Evolutionary conservation across 2,113 vertebrate genomes (phyloP).

Genomic region (Pungitius pungitius): DNA sequence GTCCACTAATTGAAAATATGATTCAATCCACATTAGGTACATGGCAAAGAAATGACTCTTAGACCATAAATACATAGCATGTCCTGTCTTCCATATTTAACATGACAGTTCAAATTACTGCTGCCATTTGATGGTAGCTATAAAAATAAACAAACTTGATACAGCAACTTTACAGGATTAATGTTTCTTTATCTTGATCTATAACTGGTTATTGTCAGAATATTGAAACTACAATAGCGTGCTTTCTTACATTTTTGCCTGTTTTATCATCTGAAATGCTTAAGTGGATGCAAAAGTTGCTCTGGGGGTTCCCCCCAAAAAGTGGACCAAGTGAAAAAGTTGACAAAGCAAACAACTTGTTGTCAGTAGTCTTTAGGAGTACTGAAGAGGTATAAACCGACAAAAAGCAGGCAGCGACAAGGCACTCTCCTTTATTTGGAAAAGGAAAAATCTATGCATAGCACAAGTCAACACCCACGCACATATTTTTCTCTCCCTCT

Average conservation of each 20-base stretch:
- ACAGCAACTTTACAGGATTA: not conserved
- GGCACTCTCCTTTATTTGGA: constrained; percentile 61
- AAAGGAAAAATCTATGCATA: constrained; percentile 78
- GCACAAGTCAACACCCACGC: constrained; percentile 74
- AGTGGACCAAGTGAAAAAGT: constrained; percentile 9
- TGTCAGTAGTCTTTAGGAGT: constrained; percentile 19
- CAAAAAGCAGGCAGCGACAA: constrained; percentile 57
- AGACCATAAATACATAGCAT: not conserved
- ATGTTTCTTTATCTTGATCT: not conserved
- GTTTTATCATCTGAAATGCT: not conserved
- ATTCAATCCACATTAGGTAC: not conserved
- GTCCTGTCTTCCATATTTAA: constrained; percentile 20
- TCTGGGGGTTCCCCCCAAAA: not conserved
- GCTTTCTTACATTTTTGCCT: not conserved
- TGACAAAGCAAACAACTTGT: constrained; percentile 29
- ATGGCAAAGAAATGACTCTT: constrained; percentile 4
- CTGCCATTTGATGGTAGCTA: constrained; percentile 36
- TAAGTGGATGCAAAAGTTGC: not conserved
- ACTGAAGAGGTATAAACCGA: constrained; percentile 52
- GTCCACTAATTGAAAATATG: not conserved
- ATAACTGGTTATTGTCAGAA: not conserved
- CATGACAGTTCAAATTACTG: constrained; percentile 21
- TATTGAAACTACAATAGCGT: not conserved
- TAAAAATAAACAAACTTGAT: constrained; percentile 48
- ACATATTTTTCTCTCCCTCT: constrained; percentile 51